Evolutionary conservation across 2,888 invertebrate genomes (phyloP), one percentile per base, ranked within the genome.

Genomic region (Scaptomyza parva): DNA sequence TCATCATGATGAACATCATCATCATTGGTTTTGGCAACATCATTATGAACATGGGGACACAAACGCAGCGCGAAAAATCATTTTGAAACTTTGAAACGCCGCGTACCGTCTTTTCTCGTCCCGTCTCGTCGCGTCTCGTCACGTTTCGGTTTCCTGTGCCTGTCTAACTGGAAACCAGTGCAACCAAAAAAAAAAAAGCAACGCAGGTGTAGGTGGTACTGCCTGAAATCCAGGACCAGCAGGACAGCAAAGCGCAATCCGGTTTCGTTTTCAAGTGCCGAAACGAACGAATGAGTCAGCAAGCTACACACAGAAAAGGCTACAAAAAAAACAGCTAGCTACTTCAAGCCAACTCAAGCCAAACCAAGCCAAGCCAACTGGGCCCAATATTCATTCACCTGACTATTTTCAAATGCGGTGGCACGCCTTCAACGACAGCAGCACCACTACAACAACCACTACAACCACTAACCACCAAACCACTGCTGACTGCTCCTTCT

Each of bases 261-360:
- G 71, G 70, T 70, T 64, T 70, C 40, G 40, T 41, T 70, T 70
- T 64, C 71, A 44, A 39, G 55, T 33, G 44, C 24, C 35, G n/a
- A n/a, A n/a, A n/a, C n/a, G n/a, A n/a, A n/a, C n/a, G 55, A 52
- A 30, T 62, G 64, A 64, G 44, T 64, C 57, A 63, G 70, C 51
- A n/a, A n/a, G n/a, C n/a, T n/a, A n/a, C n/a, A n/a, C n/a, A n/a
- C n/a, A 20, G 35, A 7, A 35, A 26, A 17, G n/a, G 50, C 28
- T n/a, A n/a, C n/a, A 20, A 14, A 7, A 35, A 26, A 17, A 9
- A 39, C 28, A 55, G 22, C 35, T 26, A 47, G 33, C 35, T 37
- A 35, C 14, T 53, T 37, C 18, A 48, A 26, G 54, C 18, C n/a
- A 14, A 9, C 24, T 11, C 37, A 20, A 9, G n/a, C n/a, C n/a